Evolutionary conservation across 2,113 vertebrate genomes (phyloP), one percentile per base, ranked within the genome.

Genomic region (Gorsachius goisagi): DNA sequence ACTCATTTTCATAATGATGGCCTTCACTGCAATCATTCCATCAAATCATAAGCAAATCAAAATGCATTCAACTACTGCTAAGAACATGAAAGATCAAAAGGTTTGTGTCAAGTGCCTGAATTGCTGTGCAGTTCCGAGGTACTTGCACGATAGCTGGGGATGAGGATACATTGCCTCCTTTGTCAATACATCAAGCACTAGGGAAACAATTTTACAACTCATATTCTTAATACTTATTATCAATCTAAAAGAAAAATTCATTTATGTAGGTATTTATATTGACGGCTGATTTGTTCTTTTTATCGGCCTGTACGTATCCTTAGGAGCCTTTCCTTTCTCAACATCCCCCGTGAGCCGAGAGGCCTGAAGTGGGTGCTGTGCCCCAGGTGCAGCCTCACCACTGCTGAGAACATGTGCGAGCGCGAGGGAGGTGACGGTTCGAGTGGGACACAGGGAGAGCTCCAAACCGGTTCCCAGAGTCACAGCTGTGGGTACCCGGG

Each of bases 381-480:
- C 21, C 55, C 20, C 49, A 69, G 50, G 7, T 66, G 26, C 64
- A 77, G 52, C 35, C 64, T 55, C 27, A 23, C 12, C 35, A 39
- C 53, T 67, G 35, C 72, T 32, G 18, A 71, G 44, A 64, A 64
- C 15, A 12, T 5, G 13, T 59, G 27, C 41, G 50, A 67, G 20
- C 56, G 53, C 1, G 1, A 62, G 8, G 35, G 23, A 49, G 41
- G 7, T 73, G 14, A 30, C 0, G 0, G 47, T 27, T n/a, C 0
- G 2, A 37, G 23, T 10, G 14, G 28, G n/a, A 41, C 22, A 66
- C 13, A n/a, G 14, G 8, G 24, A 9, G 20, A 73, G 10, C 22
- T 77, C 45, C 71, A 60, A 47, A 59, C 8, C 45, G 37, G 15
- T 28, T 73, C 39, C 14, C 12, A 49, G 19, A 33, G 21, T 15